A percentile compares a stretch with the other conserved stretches of the same genome.
Evolutionary conservation across 2,113 vertebrate genomes (phyloP).

Genomic region (Otus sunia): DNA sequence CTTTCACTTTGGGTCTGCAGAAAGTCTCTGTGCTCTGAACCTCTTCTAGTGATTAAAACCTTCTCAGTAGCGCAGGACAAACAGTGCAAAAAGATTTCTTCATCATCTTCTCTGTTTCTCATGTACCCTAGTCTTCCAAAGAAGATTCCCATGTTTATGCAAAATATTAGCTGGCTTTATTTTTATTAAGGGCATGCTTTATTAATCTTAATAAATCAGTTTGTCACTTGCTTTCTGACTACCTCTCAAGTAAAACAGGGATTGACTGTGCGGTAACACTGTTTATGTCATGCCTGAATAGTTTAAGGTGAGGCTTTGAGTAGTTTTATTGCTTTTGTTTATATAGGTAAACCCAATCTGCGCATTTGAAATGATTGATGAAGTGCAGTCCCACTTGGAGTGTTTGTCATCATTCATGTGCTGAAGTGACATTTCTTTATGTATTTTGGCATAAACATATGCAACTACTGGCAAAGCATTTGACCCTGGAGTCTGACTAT

Average conservation of each 20-base stretch:
- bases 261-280: constrained; percentile 73
- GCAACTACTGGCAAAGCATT: constrained; percentile 85
- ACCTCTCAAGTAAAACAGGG: constrained; percentile 70
- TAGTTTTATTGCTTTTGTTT: constrained; percentile 82
- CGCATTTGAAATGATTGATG: constrained; percentile 84
- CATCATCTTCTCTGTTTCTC: neutral
- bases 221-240: constrained; percentile 62
- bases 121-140: neutral
- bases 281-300: constrained; percentile 77
- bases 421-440: constrained; percentile 88
- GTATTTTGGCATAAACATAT: constrained; percentile 88
- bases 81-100: constrained; percentile 22
- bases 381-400: constrained; percentile 80
- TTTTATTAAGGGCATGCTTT: constrained; percentile 71
- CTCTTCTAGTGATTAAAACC: neutral
- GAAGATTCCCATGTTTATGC: constrained; percentile 54
- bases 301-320: constrained; percentile 80
- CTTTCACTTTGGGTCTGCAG: neutral
- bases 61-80: neutral
- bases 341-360: constrained; percentile 84
- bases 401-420: constrained; percentile 85
- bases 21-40: neutral
- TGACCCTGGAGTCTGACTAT: constrained; percentile 84
- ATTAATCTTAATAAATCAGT: constrained; percentile 80
- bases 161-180: constrained; percentile 66